Conservation (phyloP, 2,888 invertebrate genomes). For the Eilema sororculum region DNA sequence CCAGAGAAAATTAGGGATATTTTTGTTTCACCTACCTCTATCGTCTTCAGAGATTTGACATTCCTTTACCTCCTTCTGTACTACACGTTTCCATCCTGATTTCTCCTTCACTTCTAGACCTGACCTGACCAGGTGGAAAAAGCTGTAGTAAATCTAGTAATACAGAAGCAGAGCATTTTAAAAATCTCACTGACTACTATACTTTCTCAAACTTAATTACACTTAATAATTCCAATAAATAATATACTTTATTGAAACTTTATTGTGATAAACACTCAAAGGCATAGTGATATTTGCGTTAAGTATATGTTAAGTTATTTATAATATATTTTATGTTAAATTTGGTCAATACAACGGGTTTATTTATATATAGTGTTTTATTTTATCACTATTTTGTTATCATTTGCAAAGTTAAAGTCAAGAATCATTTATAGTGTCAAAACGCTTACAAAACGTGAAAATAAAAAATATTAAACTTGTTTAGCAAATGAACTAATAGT, state of each 20-base stretch:
- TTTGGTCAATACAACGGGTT: constrained; percentile 5
- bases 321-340: neutral
- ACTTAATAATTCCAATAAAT: constrained; percentile 3
- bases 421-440: no score
- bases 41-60: neutral
- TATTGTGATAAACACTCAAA: constrained; percentile 2
- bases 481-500: no score
- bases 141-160: neutral
- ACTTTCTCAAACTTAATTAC: neutral
- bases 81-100: neutral
- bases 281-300: constrained; percentile 11
- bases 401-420: no score
- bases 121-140: neutral
- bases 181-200: no score
- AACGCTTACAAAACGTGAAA: no score
- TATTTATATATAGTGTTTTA: neutral
- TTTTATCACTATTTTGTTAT: neutral
- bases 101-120: neutral
- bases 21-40: neutral
- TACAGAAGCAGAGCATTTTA: neutral
- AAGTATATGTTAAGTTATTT: constrained; percentile 5
- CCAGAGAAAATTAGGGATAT: neutral
- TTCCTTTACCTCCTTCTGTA: neutral
- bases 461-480: no score
- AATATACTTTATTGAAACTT: neutral